Evolutionary conservation across 2,888 invertebrate genomes (phyloP), one percentile per base, ranked within the genome.

Genomic region (Sycophila texana): DNA sequence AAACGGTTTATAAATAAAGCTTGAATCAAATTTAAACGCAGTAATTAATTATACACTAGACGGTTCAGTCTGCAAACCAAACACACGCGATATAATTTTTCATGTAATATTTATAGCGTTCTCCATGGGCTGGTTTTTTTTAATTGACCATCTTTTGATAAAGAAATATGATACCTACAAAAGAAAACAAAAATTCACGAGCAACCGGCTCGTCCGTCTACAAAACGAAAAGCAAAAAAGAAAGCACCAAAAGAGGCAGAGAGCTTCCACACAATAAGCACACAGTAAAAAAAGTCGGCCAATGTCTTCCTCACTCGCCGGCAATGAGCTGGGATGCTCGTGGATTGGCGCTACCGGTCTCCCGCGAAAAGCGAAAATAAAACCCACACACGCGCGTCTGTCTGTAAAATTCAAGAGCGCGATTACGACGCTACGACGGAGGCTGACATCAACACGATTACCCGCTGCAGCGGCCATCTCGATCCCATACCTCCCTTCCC

Each of bases 391-490:
- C n/a, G 14, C 53, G 14, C 53, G 39, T 39, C 39, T 39, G 39
- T 14, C n/a, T 1, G 49, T 13, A 16, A 53, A 26, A 73, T 22
- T 57, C 22, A 55, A 57, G 39, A n/a, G 55, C 47, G 20, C 47
- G 47, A 65, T 73, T 73, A 53, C 49, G 51, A 61, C 26, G 39
- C 14, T 20, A 4, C 68, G 39, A 55, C 26, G 61, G 22, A 22
- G 3, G 39, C 66, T 58, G 57, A 74, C 66, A 65, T 55, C 47
- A 67, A 49, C 18, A 2, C 51, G 73, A 73, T 73, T 73, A 73
- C 22, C 13, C 13, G 20, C 2, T 16, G 16, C 39, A 53, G 39
- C 22, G 16, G 16, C 18, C 39, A n/a, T n/a, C 39, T 7, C 61
- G n/a, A 26, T 4, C 61, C 10, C 10, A 5, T 10, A 1, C 39